Conservation (phyloP, 2,888 invertebrate genomes). For the Hartigia nigra region DNA sequence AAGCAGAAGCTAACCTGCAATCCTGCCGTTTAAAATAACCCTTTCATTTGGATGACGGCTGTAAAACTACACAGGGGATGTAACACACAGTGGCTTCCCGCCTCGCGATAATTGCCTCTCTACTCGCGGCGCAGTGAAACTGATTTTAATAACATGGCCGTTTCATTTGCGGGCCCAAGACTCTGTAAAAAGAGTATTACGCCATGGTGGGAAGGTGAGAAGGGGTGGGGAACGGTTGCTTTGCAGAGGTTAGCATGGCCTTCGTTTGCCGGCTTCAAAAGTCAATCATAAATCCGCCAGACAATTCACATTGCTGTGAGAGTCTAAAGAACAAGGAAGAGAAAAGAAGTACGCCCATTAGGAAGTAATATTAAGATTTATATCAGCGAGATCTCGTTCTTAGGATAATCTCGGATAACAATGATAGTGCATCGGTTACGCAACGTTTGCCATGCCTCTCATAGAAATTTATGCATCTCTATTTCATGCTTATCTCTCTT, state of each 20-base stretch:
- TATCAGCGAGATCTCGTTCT: neutral
- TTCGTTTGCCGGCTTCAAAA: neutral
- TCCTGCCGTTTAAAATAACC: conserved; percentile 10
- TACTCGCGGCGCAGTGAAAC: conserved; percentile 14
- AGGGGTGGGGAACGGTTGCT: neutral
- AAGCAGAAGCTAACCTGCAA: neutral
- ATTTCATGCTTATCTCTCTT: conserved; percentile 1
- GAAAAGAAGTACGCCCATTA: neutral
- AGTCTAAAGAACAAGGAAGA: neutral
- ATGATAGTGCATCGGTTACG: conserved; percentile 14
- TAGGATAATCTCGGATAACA: neutral
- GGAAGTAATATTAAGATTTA: neutral
- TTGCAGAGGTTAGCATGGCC: neutral
- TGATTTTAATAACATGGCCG: conserved; percentile 30
- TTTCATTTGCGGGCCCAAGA: conserved; percentile 8
- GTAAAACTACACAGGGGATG: conserved; percentile 24
- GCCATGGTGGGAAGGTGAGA: neutral
- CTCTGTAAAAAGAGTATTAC: neutral
- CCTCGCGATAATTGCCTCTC: conserved; percentile 26
- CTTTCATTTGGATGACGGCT: conserved; percentile 20
- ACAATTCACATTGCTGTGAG: neutral
- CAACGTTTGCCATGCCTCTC: conserved; percentile 12
- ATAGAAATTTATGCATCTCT: neutral
- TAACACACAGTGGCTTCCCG: conserved; percentile 29
- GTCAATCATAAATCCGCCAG: neutral